Conservation (phyloP, 2,888 invertebrate species). For the Malthinus seriepunctatus region DNA sequence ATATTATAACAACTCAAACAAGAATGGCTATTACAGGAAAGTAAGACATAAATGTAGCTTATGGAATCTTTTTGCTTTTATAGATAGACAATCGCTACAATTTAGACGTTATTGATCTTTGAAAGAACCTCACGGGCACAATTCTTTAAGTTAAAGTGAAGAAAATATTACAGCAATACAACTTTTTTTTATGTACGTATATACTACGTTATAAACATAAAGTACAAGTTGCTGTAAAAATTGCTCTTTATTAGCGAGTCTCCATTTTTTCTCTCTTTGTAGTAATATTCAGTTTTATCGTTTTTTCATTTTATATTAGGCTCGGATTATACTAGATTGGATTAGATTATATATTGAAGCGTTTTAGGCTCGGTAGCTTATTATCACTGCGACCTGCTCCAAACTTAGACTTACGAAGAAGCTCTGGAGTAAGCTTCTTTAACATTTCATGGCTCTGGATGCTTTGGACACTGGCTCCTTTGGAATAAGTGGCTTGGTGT, state of each 20-base stretch:
- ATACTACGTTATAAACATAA: constrained; percentile 52
- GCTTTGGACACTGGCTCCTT: no score
- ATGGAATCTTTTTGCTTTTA: constrained; percentile 29
- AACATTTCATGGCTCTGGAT: no score
- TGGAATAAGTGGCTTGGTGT: no score
- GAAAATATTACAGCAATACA: constrained; percentile 50
- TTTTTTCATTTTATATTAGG: constrained; percentile 51
- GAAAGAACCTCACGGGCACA: constrained; percentile 44
- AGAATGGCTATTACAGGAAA: constrained; percentile 24
- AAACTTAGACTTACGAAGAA: no score
- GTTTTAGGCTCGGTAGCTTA: no score
- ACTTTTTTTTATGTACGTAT: constrained; percentile 47
- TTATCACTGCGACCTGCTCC: no score
- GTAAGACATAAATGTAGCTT: constrained; percentile 28
- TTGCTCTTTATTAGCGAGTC: constrained; percentile 17
- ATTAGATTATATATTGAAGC: no score
- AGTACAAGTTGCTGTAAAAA: constrained; percentile 50
- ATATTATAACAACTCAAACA: constrained; percentile 28
- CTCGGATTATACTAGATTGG: no score
- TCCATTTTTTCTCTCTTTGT: no score
- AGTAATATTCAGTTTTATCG: constrained; percentile 46
- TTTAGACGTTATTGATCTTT: constrained; percentile 48
- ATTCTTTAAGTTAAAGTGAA: constrained; percentile 46
- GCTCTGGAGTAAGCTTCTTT: no score
- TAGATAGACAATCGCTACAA: constrained; percentile 40